phyloP scores from a whole-genome alignment of 2,888 invertebrate genomes.

The Dryomyza anilis region DNA sequence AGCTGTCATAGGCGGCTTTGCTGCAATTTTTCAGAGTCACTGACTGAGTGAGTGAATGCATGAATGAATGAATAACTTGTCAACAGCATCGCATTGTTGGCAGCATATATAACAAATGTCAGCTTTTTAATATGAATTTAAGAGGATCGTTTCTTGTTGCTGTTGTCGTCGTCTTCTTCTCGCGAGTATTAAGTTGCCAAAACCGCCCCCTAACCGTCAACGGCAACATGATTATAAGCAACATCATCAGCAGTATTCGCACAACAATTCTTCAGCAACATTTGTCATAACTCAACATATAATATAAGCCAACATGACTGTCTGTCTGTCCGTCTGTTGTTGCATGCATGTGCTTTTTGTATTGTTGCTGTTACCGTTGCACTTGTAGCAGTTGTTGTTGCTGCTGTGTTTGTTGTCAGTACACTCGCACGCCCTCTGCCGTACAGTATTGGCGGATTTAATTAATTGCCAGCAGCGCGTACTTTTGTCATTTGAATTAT shows the following conservation, averaged over 20 bases:
- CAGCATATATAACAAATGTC: too few species aligned
- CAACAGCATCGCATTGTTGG: too few species aligned
- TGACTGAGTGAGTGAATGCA: too few species aligned
- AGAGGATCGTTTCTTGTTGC: background rate
- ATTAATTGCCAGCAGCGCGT: conserved; percentile 22
- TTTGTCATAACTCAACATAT: conserved; percentile 22
- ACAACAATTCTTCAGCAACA: background rate
- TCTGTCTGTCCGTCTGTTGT: background rate
- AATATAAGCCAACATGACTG: background rate
- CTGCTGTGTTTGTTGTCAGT: background rate
- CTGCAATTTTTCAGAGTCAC: conserved; percentile 3
- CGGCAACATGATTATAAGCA: too few species aligned
- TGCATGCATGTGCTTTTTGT: background rate
- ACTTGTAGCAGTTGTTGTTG: background rate
- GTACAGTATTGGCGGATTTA: background rate
- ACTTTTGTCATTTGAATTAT: conserved; percentile 22
- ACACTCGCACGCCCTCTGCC: background rate
- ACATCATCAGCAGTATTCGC: background rate
- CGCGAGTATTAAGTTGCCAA: too few species aligned
- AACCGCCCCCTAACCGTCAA: too few species aligned
- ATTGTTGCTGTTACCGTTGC: background rate
- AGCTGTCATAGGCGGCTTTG: conserved; percentile 12
- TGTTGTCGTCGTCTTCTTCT: background rate
- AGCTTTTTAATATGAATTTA: too few species aligned
- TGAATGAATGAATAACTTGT: too few species aligned